A percentile compares a stretch with the other conserved stretches of the same genome.
Evolutionary conservation across 2,888 invertebrate genomes (phyloP).

Genomic region (Papilio gigon): DNA sequence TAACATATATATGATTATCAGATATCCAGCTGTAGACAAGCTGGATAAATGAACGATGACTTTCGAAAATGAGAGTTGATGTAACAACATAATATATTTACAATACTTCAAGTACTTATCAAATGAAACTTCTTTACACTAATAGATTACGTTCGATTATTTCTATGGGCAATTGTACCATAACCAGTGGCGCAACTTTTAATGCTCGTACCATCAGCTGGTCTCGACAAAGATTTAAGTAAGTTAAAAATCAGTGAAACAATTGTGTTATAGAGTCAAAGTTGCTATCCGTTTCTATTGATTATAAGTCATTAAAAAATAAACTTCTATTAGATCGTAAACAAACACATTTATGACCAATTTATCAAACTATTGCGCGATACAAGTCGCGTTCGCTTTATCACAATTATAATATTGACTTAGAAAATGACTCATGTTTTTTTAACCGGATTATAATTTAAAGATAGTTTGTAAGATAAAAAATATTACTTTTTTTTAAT

Average conservation of each 20-base stretch:
- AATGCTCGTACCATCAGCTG: no score
- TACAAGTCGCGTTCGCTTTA: neutral
- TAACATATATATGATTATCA: neutral
- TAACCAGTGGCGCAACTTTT: no score
- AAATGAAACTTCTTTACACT: neutral
- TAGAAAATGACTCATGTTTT: constrained; percentile 1
- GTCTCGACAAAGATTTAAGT: no score
- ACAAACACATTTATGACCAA: neutral
- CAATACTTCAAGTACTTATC: neutral
- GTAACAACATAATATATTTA: constrained; percentile 3
- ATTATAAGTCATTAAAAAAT: no score
- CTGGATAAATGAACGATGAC: neutral
- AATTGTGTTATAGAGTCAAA: no score
- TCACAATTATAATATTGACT: neutral
- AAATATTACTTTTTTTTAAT: no score
- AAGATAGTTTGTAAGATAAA: no score
- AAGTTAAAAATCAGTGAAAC: no score
- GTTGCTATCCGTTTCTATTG: neutral
- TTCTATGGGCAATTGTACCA: no score
- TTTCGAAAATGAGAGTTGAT: constrained; percentile 1
- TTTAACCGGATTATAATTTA: neutral
- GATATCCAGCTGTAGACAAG: neutral
- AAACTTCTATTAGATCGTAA: no score
- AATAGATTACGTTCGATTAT: no score
- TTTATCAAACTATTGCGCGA: neutral